Evolutionary conservation across 2,888 invertebrate species (phyloP), one percentile per base, ranked within the genome.

Genomic region (Aspidiotus rigidus): DNA sequence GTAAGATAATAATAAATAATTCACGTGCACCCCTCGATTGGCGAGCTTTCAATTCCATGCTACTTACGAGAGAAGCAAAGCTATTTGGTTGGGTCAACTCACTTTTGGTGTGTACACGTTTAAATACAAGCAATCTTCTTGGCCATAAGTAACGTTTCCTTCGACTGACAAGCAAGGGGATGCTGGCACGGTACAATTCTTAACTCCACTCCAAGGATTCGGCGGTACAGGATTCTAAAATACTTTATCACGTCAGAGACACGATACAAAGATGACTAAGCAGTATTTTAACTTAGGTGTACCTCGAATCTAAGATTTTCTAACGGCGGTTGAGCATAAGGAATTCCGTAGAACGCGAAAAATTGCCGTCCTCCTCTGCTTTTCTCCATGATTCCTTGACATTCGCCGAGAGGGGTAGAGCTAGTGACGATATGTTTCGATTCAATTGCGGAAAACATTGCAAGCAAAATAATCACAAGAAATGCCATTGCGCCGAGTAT

Each of bases 81-180:
- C 49, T 13, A 49, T 49, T 49, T 49, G n/a, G 6, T 13, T 49
- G 3, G 2, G n/a, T 49, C 49, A 49, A 49, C 57, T 62, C 16
- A 79, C 77, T 72, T 76, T 73, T 72, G 76, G 76, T 16, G 79
- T 78, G 71, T 76, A 77, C 17, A 83, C 79, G 75, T 82, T 83
- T 28, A 83, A 73, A 74, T 81, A 80, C 7, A 83, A 74, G 71
- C 83, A 83, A 74, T 83, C 81, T 75, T 83, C 83, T 7, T 78
- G 76, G 54, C 83, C 82, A 11, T 13, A 1, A 6, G n/a, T 49
- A 13, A 13, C 49, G 49, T n/a, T n/a, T n/a, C n/a, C 6, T n/a
- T 13, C 11, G n/a, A 49, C 6, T 13, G 10, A 49, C 10, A 49
- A 2, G n/a, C 49, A 49, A 3, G 49, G 49, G 6, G 49, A 49